Evolutionary conservation across 2,113 vertebrate species (phyloP), one percentile per base, ranked within the genome.

Genomic region (Symphodus melops): DNA sequence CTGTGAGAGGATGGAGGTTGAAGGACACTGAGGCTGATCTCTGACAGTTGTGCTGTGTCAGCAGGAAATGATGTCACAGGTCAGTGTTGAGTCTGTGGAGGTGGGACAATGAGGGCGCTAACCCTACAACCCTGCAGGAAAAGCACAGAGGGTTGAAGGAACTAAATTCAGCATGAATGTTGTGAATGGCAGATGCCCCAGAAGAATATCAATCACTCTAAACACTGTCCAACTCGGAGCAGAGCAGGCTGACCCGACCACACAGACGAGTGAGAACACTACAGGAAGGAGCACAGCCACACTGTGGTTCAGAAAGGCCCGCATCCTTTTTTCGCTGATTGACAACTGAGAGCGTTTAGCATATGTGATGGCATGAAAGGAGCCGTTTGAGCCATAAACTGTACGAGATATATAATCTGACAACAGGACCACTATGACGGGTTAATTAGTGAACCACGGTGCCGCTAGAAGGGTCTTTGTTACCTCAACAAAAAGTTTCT

Each of bases 1-100:
- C 68, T 77, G 51, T 13, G 52, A 68, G 80, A 72, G 75, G 69
- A 73, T 69, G 28, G 68, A 69, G 77, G 65, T 78, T 72, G 72
- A 86, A 85, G 86, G 86, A 89, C 74, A 75, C 25, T 0, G 20
- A 39, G 36, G 70, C 64, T 85, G 74, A 69, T 68, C 68, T 55
- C 67, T 83, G 92, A 89, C 88, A 92, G 86, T 53, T 68, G 1
- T 46, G 83, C 82, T 88, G 83, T 17, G 53, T 90, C 79, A 85
- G 89, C 88, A 92, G 85, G 85, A 90, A 90, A 78, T 82, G 83
- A 92, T 90, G 87, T 81, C 89, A 92, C 28, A 68, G 88, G 82
- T 92, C 86, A 94, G 57, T 78, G 81, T 87, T 91, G 83, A 87
- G 83, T 86, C 82, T 86, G 81, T 68, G 60, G 77, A 82, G 74